Conservation (phyloP, 2,888 invertebrate species). For the Sacculina carcini region DNA sequence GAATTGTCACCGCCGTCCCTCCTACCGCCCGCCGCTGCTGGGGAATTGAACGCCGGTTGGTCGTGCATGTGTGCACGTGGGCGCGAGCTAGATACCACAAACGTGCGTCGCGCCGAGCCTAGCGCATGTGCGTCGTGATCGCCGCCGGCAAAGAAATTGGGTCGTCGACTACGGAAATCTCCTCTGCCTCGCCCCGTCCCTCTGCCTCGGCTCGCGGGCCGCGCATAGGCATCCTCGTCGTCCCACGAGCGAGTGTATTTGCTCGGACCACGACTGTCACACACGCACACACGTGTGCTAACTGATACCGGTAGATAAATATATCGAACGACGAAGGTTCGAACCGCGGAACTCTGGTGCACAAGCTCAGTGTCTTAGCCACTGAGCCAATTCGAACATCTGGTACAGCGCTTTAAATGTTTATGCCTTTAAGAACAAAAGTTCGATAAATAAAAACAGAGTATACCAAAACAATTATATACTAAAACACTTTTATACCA, state of each 20-base stretch:
- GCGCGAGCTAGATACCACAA: no score
- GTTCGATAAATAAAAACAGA: no score
- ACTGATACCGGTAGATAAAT: background rate
- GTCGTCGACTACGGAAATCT: conserved; percentile 5
- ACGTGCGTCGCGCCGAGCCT: no score
- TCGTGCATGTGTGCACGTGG: no score
- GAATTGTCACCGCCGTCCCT: no score
- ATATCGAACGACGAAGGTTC: background rate
- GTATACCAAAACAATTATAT: no score
- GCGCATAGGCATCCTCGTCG: conserved; percentile 62
- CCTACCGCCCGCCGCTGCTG: no score
- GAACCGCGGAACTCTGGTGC: background rate
- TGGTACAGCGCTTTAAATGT: no score
- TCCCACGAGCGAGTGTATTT: conserved; percentile 82
- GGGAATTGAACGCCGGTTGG: no score
- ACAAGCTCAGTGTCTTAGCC: background rate
- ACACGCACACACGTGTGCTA: conserved; percentile 3
- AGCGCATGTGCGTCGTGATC: background rate
- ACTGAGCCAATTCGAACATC: no score
- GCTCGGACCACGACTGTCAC: conserved; percentile 51
- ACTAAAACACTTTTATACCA: no score
- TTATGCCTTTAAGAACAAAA: no score
- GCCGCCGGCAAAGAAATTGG: background rate
- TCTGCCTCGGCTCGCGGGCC: conserved; percentile 20
- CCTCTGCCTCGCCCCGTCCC: conserved; percentile 9